A percentile compares a stretch with the other conserved stretches of the same genome.
These are phyloP conservation scores for Corapipo altera DNA, from an alignment of 2,113 vertebrate genomes.

Conservation along the genomic window DNA sequence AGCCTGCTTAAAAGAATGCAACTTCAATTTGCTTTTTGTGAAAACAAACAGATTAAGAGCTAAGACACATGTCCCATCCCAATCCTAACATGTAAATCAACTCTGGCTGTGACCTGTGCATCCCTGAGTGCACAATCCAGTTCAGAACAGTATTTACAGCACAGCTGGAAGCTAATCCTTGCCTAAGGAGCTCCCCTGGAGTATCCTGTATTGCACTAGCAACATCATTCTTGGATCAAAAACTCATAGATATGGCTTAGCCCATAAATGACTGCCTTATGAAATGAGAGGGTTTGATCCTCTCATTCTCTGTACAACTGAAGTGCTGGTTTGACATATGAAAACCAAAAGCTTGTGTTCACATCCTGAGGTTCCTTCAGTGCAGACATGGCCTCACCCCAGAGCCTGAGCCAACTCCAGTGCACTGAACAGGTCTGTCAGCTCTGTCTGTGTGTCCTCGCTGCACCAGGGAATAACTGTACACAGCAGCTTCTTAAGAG, in stretches of 20 bases:
- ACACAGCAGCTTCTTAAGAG: not conserved
- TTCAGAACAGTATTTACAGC: not conserved
- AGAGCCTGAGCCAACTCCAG: not conserved
- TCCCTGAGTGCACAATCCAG: not conserved
- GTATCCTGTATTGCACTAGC: not conserved
- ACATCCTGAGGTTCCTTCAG: not conserved
- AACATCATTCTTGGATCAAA: conserved; percentile 33
- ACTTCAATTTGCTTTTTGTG: not conserved
- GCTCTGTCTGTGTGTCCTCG: not conserved
- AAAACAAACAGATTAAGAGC: conserved; percentile 20
- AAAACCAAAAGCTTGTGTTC: not conserved
- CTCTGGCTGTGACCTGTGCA: not conserved
- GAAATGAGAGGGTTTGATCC: not conserved
- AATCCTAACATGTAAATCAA: not conserved
- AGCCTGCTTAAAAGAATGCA: not conserved
- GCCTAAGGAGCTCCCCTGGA: conserved; percentile 29
- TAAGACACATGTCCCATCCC: not conserved
- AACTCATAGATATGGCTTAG: not conserved
- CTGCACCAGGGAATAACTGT: not conserved
- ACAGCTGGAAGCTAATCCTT: conserved; percentile 45
- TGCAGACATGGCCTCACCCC: not conserved
- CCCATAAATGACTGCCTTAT: not conserved
- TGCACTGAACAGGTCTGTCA: not conserved
- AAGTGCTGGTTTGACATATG: not conserved
- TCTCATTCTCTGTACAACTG: not conserved